Evolutionary conservation across 2,888 invertebrate species (phyloP).

Genomic region (Fissipunctia ypsillon): DNA sequence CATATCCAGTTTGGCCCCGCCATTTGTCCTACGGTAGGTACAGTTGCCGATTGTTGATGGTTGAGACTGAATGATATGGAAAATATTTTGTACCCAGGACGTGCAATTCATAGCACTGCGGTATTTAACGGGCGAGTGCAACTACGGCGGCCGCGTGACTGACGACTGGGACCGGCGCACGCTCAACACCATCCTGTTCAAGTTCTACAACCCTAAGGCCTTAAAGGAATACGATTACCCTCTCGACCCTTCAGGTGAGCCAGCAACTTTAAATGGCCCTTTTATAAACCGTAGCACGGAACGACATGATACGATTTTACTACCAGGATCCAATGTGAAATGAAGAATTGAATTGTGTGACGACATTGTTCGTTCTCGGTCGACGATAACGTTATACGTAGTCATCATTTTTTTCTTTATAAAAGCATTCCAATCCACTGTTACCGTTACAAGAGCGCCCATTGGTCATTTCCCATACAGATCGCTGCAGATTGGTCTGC

Average conservation of each 20-base stretch:
- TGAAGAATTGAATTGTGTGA: not conserved
- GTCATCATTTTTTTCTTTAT: not conserved
- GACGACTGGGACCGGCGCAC: slow-evolving; percentile 98
- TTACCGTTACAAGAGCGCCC: not conserved
- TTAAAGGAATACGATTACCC: slow-evolving; percentile 92
- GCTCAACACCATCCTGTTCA: slow-evolving; percentile 94
- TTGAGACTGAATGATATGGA: not conserved
- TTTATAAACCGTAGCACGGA: not conserved
- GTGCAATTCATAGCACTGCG: slow-evolving; percentile 96
- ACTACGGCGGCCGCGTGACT: slow-evolving; percentile 98
- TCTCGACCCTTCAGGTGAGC: slow-evolving; percentile 92
- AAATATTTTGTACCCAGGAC: slow-evolving; percentile 83
- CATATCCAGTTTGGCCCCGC: not conserved
- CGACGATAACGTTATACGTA: not conserved
- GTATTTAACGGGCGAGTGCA: slow-evolving; percentile 98
- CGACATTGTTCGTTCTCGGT: not conserved
- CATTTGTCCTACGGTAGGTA: not conserved
- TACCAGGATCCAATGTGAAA: not conserved
- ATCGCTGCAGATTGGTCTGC: not conserved
- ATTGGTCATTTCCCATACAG: not conserved
- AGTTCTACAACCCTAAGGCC: slow-evolving; percentile 94
- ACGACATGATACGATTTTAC: not conserved
- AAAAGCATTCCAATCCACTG: not conserved
- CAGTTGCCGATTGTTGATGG: not conserved
- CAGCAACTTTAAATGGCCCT: not conserved